Evolutionary conservation across 2,888 invertebrate species (phyloP).

Genomic region (Scaptomyza cyrtandrae): DNA sequence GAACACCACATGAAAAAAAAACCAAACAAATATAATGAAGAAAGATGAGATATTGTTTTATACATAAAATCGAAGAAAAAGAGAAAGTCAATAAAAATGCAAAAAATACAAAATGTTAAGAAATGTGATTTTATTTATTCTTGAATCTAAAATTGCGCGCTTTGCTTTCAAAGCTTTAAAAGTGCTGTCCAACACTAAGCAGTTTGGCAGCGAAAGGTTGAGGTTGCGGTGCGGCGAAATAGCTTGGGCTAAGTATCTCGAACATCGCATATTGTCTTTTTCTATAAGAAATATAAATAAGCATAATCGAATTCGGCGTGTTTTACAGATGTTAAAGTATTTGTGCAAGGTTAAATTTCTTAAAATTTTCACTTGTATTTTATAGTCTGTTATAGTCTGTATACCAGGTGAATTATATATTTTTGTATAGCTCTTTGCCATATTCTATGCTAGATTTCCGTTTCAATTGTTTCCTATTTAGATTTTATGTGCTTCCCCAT

Average conservation of each 20-base stretch:
- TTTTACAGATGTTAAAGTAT: too few species aligned
- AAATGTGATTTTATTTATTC: constrained; percentile 21
- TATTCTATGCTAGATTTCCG: too few species aligned
- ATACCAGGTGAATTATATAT: too few species aligned
- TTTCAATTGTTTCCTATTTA: constrained; percentile 34
- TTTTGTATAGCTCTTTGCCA: too few species aligned
- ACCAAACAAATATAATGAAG: constrained; percentile 20
- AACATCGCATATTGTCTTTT: background rate
- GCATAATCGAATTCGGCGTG: too few species aligned
- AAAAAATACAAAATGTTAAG: constrained; percentile 72
- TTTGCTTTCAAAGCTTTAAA: background rate
- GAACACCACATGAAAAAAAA: constrained; percentile 14
- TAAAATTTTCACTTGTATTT: too few species aligned
- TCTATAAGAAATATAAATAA: background rate
- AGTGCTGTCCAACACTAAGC: background rate
- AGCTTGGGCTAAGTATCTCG: background rate
- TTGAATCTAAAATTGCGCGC: background rate
- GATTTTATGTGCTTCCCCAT: background rate
- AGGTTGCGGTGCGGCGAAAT: background rate
- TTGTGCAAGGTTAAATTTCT: too few species aligned
- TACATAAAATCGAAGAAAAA: constrained; percentile 63
- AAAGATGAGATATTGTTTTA: constrained; percentile 72
- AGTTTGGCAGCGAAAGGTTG: background rate
- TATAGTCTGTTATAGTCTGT: too few species aligned
- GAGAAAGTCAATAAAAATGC: constrained; percentile 72